These are phyloP conservation scores for Zenarchopterus dispar DNA, from an alignment of 2,797 vertebrate species.

Conservation along the genomic window DNA sequence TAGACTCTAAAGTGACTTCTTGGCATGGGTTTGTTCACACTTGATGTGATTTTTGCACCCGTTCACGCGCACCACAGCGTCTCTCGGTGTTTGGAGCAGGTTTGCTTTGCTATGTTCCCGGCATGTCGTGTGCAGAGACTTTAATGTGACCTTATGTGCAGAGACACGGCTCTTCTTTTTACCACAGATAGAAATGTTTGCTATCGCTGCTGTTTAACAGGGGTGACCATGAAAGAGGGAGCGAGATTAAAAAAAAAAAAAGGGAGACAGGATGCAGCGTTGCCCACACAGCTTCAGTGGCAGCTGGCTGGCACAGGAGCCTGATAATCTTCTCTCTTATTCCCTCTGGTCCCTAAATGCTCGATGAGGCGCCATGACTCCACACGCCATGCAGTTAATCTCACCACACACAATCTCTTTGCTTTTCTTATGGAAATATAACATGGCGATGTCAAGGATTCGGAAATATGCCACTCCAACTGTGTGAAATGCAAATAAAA, in stretches of 20 bases:
- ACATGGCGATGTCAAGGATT: constrained; percentile 2
- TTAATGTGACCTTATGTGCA: constrained; percentile 16
- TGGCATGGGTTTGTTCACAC: background rate
- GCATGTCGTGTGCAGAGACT: constrained; percentile 17
- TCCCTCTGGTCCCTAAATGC: constrained; percentile 61
- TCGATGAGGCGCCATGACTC: constrained; percentile 47
- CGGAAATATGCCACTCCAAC: too few relatives aligned
- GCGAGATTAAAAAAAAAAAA: constrained; percentile 45
- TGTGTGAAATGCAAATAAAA: too few relatives aligned
- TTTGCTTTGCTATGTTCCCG: constrained; percentile 25
- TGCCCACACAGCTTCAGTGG: constrained; percentile 64
- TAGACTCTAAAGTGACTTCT: background rate
- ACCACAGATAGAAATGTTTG: constrained; percentile 34
- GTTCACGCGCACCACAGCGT: background rate
- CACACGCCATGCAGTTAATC: constrained; percentile 31
- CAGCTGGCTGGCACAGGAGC: constrained; percentile 69
- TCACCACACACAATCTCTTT: constrained; percentile 5
- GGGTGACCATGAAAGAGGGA: constrained; percentile 56
- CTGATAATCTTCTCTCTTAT: constrained; percentile 65
- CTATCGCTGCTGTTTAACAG: constrained; percentile 54
- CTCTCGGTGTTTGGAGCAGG: constrained; percentile 4
- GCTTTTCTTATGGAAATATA: constrained; percentile 15
- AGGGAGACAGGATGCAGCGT: constrained; percentile 42
- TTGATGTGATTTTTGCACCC: background rate
- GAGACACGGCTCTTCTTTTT: constrained; percentile 8